Evolutionary conservation across 2,113 vertebrate species (phyloP), one percentile per base, ranked within the genome.

Genomic region (Camelus dromedarius): DNA sequence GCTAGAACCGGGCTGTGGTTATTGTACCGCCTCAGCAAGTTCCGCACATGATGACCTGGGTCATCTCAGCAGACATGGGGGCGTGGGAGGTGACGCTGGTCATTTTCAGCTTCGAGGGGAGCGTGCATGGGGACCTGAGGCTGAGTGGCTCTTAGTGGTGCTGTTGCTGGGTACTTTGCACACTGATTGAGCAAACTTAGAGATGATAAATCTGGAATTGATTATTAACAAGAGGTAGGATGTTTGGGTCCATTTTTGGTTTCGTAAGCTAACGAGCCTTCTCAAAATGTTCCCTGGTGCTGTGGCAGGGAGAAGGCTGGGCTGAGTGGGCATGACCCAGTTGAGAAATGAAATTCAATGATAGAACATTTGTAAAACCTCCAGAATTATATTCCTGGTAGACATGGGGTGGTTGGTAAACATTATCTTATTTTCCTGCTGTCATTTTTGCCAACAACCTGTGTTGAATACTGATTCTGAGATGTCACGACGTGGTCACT

Each of bases 291-390:
- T 77, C 56, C 10, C 42, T 86, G 48, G 11, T 58, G 19, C 46
- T 54, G 8, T 54, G 20, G 35, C 22, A n/a, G 16, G 38, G 35
- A 83, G 75, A 66, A 66, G 73, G 9, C 52, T 76, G 35, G 66
- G 9, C 50, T 82, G 42, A 54, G 24, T 70, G 70, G 69, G 13
- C 58, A 20, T 92, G 52, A 35, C 48, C 54, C 46, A 32, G 20
- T 46, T 82, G 86, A 93, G 77, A 82, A 77, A 35, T 81, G 66
- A 84, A 77, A 52, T 86, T 90, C n/a, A 75, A 56, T 46, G 60
- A 70, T 56, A 75, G 54, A 76, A 95, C 60, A 35, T 35, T 90
- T 58, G 7, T 64, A 93, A 76, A 76, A 54, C 13, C 30, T 64
- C 42, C 6, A 76, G 30, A 38, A 48, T 94, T 60, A 26, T 22